Evolutionary conservation across 2,888 invertebrate genomes (phyloP).

Genomic region (Spicauda simplicius): DNA sequence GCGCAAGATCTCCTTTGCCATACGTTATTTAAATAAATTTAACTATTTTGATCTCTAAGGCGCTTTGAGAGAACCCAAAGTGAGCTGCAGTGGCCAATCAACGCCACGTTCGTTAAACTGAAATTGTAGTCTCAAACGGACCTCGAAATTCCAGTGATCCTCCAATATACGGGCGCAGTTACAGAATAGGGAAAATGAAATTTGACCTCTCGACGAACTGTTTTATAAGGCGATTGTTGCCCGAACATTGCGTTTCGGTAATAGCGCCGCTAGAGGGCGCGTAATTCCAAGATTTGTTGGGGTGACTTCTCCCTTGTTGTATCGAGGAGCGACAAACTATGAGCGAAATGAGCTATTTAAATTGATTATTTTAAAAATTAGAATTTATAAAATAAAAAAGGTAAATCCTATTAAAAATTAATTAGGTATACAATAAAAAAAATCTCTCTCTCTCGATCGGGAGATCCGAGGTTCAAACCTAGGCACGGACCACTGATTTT

Average conservation of each 20-base stretch:
- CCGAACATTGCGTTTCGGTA: constrained; percentile 12
- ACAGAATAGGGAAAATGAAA: constrained; percentile 62
- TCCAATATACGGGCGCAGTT: constrained; percentile 68
- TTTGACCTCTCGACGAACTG: constrained; percentile 44
- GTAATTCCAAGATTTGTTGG: constrained; percentile 13
- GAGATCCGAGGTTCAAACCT: too few species aligned
- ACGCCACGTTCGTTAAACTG: background rate
- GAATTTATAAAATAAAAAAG: too few species aligned
- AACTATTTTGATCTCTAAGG: too few species aligned
- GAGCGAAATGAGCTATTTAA: too few species aligned
- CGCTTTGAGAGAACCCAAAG: too few species aligned
- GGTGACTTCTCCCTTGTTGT: background rate
- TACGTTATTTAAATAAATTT: too few species aligned
- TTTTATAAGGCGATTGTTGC: constrained; percentile 39
- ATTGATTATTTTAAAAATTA: too few species aligned
- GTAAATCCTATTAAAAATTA: too few species aligned
- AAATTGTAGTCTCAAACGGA: constrained; percentile 37
- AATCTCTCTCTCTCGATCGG: too few species aligned
- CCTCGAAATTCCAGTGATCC: constrained; percentile 61
- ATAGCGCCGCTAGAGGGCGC: constrained; percentile 4
- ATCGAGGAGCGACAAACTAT: background rate
- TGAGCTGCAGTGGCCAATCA: background rate
- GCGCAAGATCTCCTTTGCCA: too few species aligned
- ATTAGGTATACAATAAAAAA: too few species aligned
- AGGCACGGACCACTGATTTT: too few species aligned